Evolutionary conservation across 2,113 vertebrate genomes (phyloP).

Genomic region (Gulo gulo): DNA sequence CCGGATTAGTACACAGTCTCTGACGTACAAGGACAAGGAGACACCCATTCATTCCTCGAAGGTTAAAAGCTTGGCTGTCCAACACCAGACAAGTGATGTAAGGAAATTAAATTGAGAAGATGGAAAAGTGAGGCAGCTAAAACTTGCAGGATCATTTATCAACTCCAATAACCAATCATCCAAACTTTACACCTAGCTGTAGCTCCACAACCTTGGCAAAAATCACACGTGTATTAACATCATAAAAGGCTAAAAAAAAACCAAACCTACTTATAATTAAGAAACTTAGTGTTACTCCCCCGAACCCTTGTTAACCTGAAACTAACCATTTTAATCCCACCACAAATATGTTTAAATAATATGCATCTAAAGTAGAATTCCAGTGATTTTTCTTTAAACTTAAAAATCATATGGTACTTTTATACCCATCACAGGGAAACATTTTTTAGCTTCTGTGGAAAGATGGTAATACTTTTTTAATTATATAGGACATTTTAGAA

Average conservation of each 20-base stretch:
- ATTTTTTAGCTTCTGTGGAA: slow-evolving; percentile 64
- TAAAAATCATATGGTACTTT: slow-evolving; percentile 62
- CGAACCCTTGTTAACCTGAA: slow-evolving; percentile 29
- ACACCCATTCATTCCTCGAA: background rate
- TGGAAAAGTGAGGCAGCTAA: slow-evolving; percentile 31
- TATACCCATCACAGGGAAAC: slow-evolving; percentile 48
- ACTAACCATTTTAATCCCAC: slow-evolving; percentile 53
- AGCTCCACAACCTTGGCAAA: slow-evolving; percentile 41
- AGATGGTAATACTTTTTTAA: slow-evolving; percentile 58
- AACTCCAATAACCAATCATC: background rate
- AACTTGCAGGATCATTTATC: slow-evolving; percentile 14
- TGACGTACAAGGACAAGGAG: background rate
- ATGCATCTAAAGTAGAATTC: slow-evolving; percentile 70
- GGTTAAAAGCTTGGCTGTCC: background rate
- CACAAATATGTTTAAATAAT: slow-evolving; percentile 69
- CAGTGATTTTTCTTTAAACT: slow-evolving; percentile 60
- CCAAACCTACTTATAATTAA: slow-evolving; percentile 4
- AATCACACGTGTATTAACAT: slow-evolving; percentile 19
- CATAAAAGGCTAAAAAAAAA: slow-evolving; percentile 21
- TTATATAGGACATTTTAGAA: slow-evolving; percentile 70
- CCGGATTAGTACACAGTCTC: background rate
- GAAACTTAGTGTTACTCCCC: slow-evolving; percentile 35
- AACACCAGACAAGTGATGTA: background rate
- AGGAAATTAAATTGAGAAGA: slow-evolving; percentile 29
- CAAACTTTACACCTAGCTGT: slow-evolving; percentile 47